Conservation (phyloP, 1,140 invertebrate genomes). For the Ctenoplectra terminalis region DNA sequence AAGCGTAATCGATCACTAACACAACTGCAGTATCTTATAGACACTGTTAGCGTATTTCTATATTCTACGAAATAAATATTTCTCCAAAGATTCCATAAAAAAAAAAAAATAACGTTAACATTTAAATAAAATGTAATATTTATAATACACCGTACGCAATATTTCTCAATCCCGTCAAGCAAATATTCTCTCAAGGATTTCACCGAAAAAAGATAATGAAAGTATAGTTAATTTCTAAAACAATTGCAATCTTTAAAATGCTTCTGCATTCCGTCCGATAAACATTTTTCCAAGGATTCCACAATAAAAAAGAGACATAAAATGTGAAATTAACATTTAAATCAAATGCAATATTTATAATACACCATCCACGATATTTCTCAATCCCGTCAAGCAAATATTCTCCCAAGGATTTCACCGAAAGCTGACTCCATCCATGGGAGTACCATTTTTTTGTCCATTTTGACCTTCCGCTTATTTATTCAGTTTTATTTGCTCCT, state of each 20-base stretch:
- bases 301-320: neutral
- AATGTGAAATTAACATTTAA: neutral
- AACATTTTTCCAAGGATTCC: neutral
- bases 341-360: neutral
- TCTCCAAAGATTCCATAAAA: neutral
- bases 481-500: constrained; percentile 10
- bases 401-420: constrained; percentile 21
- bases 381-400: constrained; percentile 3
- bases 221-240: too few species aligned
- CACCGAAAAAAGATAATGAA: too few species aligned
- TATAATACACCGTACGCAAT: too few species aligned
- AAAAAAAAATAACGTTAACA: neutral
- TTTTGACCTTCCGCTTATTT: constrained; percentile 15
- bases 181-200: constrained; percentile 14
- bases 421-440: neutral
- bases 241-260: too few species aligned
- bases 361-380: too few species aligned
- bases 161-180: too few species aligned
- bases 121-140: neutral
- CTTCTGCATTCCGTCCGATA: too few species aligned
- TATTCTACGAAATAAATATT: too few species aligned
- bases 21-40: too few species aligned
- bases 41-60: too few species aligned
- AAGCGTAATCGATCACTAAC: too few species aligned
- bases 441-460: neutral